Conservation (phyloP, 2,113 vertebrate species). For the Podiceps cristatus region DNA sequence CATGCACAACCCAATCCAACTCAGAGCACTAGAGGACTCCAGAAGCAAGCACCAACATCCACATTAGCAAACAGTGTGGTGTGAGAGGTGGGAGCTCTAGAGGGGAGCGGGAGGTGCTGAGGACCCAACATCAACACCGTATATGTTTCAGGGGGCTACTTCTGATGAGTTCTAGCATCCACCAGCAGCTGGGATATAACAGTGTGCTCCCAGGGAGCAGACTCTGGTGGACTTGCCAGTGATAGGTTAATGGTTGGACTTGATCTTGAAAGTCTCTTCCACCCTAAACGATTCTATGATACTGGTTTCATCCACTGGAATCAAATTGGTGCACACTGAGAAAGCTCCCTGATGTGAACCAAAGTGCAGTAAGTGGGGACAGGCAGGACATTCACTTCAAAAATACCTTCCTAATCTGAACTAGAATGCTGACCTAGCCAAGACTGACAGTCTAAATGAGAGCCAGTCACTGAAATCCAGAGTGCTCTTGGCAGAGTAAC, state of each 20-base stretch:
- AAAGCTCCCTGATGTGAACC: neutral
- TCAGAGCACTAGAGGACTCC: neutral
- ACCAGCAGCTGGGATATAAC: neutral
- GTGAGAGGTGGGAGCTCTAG: neutral
- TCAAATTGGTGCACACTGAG: neutral
- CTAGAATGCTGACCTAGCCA: neutral
- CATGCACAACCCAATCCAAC: neutral
- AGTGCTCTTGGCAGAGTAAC: neutral
- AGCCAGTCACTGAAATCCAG: neutral
- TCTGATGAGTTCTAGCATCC: neutral
- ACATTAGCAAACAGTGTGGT: rapidly evolving
- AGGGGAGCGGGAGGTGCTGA: neutral
- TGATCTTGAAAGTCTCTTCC: too few species aligned
- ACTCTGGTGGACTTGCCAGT: too few species aligned
- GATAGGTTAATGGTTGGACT: too few species aligned
- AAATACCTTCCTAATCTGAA: neutral
- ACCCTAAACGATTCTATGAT: too few species aligned
- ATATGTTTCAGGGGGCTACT: neutral
- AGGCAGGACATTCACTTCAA: neutral
- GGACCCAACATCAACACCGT: rapidly evolving
- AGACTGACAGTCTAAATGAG: neutral
- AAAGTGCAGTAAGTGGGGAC: neutral
- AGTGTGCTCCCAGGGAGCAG: neutral
- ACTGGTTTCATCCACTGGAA: neutral
- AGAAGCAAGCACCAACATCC: neutral